Evolutionary conservation across 2,797 vertebrate genomes (phyloP).

Genomic region (Acanthis flammea): DNA sequence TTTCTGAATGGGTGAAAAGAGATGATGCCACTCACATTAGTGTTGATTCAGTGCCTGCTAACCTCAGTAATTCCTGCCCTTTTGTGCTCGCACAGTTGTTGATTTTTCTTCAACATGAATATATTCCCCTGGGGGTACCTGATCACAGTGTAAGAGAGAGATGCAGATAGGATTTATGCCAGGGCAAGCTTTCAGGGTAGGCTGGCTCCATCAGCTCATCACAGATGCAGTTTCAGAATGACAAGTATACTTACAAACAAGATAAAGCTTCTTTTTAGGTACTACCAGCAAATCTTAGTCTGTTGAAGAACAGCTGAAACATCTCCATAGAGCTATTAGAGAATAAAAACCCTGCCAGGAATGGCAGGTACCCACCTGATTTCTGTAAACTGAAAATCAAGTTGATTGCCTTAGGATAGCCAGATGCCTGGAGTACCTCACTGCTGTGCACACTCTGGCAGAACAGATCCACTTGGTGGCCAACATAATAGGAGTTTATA

Average conservation of each 20-base stretch:
- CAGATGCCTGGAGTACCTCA: slow-evolving; percentile 26
- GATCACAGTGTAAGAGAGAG: not conserved
- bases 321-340: not conserved
- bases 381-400: slow-evolving; percentile 63
- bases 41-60: not conserved
- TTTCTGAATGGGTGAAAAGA: not conserved
- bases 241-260: not conserved
- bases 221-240: not conserved
- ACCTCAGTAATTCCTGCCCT: not conserved
- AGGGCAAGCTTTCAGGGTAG: not conserved
- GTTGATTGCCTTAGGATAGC: slow-evolving; percentile 46
- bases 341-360: not conserved
- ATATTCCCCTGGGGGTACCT: not conserved
- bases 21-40: not conserved
- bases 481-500: slow-evolving; percentile 59
- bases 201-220: not conserved
- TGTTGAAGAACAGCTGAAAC: not conserved
- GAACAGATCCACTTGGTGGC: slow-evolving; percentile 64
- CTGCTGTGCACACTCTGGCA: slow-evolving; percentile 65
- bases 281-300: not conserved
- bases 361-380: slow-evolving; percentile 64
- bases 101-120: not conserved
- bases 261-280: not conserved
- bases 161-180: not conserved
- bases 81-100: not conserved